Percentiles rank a stretch among this genome's conserved stretches.
These are phyloP conservation scores for Sceliomorpha sp. DNA, from an alignment of 2,888 invertebrate genomes.

Conservation along the genomic window DNA sequence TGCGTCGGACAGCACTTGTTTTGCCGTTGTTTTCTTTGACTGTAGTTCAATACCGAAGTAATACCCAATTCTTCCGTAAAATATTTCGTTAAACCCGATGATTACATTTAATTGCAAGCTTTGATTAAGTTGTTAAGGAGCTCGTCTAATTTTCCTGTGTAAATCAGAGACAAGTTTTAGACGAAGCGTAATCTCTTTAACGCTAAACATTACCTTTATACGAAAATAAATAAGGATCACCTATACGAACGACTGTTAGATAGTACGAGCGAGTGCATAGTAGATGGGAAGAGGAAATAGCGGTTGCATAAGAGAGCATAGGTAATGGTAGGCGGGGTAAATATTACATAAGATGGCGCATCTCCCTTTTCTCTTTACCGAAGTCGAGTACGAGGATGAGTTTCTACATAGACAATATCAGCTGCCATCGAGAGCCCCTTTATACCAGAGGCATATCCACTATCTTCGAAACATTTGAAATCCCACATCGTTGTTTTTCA, in stretches of 20 bases:
- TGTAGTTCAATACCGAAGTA: no score
- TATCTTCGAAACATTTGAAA: slow-evolving; percentile 47
- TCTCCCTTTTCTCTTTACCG: slow-evolving; percentile 65
- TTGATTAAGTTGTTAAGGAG: neutral
- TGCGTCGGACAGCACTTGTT: no score
- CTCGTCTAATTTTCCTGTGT: slow-evolving; percentile 8
- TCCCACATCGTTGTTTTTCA: slow-evolving; percentile 41
- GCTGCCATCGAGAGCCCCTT: slow-evolving; percentile 67
- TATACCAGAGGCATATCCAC: slow-evolving; percentile 40
- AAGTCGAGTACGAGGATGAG: slow-evolving; percentile 61
- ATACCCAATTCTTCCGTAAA: neutral
- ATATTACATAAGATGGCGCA: slow-evolving; percentile 72
- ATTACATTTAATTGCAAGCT: no score
- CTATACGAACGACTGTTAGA: slow-evolving; percentile 63
- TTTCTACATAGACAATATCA: slow-evolving; percentile 69
- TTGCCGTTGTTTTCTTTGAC: no score
- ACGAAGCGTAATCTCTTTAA: slow-evolving; percentile 43
- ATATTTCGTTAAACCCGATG: no score
- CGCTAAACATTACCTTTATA: slow-evolving; percentile 66
- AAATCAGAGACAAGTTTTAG: slow-evolving; percentile 30
- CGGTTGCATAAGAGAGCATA: slow-evolving; percentile 53
- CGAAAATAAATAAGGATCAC: slow-evolving; percentile 63
- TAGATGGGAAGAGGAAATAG: slow-evolving; percentile 45
- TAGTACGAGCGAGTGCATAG: slow-evolving; percentile 48
- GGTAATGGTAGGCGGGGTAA: slow-evolving; percentile 62